A percentile compares a stretch with the other conserved stretches of the same genome.
phyloP scores from a whole-genome alignment of 2,797 vertebrate species.

The Arremon aurantiirostris region DNA sequence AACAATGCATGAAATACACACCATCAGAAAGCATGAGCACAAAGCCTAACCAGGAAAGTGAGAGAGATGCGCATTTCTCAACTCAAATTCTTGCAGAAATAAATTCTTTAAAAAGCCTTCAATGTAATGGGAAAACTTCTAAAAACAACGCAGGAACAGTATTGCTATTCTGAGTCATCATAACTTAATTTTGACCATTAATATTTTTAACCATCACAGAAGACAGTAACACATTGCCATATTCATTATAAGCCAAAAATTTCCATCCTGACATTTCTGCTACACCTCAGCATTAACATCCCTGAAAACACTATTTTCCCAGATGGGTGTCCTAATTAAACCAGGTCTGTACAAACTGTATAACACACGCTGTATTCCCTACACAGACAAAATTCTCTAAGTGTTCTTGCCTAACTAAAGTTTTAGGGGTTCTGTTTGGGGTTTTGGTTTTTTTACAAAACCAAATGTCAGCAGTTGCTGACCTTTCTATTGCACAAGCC shows the following conservation, averaged over 20 bases:
- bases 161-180: background rate
- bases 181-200: background rate
- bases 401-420: background rate
- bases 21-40: background rate
- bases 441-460: background rate
- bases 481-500: background rate
- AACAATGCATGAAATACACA: background rate
- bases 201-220: background rate
- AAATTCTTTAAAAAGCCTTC: background rate
- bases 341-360: background rate
- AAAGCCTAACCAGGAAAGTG: rapidly evolving
- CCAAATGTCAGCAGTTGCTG: background rate
- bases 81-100: background rate
- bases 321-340: background rate
- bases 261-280: background rate
- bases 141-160: background rate
- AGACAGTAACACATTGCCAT: rapidly evolving
- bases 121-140: rapidly evolving
- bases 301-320: background rate
- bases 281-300: background rate
- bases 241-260: background rate
- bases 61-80: background rate
- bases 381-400: background rate
- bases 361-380: background rate
- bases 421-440: background rate